Base-by-base conservation (phyloP, 1,140 invertebrate species). In the Brachionus paranguensis region DNA sequence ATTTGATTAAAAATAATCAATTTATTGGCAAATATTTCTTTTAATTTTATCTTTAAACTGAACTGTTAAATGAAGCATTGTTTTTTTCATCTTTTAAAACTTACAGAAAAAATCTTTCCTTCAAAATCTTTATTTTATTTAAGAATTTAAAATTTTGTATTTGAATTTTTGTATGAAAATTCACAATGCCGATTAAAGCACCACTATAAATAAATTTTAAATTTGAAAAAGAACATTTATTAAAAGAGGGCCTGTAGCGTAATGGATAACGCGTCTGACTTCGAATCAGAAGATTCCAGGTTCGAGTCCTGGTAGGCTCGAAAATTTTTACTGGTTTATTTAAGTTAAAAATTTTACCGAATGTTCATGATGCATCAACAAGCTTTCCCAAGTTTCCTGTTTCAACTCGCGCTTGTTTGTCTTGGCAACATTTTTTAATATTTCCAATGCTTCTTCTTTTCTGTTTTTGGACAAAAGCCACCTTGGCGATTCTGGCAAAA, bases 401-500 rank as follows among this genome's bases (percentile, higher is more conserved):
- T 76, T 72, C 3, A 72, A 74, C 17, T 43, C 27, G 12, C 85
- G 85, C 24, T 86, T 85, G 70, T 88, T 88, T 10, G 86, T 85
- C 20, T 85, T 81, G 0, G 87, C 87, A 20, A 86, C 85, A 14
- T 85, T 83, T 47, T 83, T 79, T 0, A 88, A n/a, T 20, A 88
- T 87, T 47, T 65, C 53, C 29, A 86, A 84, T 10, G 87, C 87
- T 81, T 88, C 87, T 41, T 85, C 70, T 65, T 84, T 83, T 47
- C 87, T 79, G 8, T 85, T 84, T 74, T 86, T 86, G 29, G 85
- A 85, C 27, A 88, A 78, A 10, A 88, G 81, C 87, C 87, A 88
- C 27, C 87, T 85, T 7, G 87, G 87, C 8, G 87, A 88, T 55
- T 88, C 87, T 1, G 87, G 87, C 20, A 88, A 45, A 41, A 87